A percentile compares a stretch with the other conserved stretches of the same genome.
These are phyloP conservation scores for Dromiciops gliroides DNA, from an alignment of 2,113 vertebrate species.

Conservation along the genomic window DNA sequence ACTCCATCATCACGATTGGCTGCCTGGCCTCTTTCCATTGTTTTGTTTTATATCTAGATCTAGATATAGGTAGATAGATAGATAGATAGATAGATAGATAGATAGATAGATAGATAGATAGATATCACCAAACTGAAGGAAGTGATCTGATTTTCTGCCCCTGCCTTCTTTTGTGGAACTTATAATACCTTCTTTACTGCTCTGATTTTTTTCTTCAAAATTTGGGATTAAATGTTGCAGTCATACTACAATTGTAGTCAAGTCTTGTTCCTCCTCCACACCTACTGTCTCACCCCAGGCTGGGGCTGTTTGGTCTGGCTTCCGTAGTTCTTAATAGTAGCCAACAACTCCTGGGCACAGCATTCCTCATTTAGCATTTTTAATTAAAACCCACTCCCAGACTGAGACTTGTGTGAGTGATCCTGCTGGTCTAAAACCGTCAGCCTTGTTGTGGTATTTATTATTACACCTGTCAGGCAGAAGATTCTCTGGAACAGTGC, in stretches of 20 bases:
- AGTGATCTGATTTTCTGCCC: not conserved
- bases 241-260: not conserved
- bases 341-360: constrained; percentile 55
- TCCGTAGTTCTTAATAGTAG: not conserved
- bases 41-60: too few relatives aligned
- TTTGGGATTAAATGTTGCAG: not conserved
- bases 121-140: not conserved
- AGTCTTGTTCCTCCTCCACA: not conserved
- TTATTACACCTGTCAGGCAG: constrained; percentile 71
- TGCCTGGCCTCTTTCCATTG: not conserved
- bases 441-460: constrained; percentile 45
- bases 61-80: too few relatives aligned
- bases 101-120: too few relatives aligned
- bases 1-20: not conserved
- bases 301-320: not conserved
- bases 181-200: not conserved
- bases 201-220: not conserved
- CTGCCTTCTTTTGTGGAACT: not conserved
- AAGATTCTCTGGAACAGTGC: constrained; percentile 21
- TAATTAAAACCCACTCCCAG: constrained; percentile 67
- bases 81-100: too few relatives aligned
- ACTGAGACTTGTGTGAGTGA: constrained; percentile 49
- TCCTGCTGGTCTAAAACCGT: constrained; percentile 51
- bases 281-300: not conserved
- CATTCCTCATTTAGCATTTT: constrained; percentile 62